phyloP scores from a whole-genome alignment of 2,888 invertebrate genomes.

The Conops quadrifasciatus region DNA sequence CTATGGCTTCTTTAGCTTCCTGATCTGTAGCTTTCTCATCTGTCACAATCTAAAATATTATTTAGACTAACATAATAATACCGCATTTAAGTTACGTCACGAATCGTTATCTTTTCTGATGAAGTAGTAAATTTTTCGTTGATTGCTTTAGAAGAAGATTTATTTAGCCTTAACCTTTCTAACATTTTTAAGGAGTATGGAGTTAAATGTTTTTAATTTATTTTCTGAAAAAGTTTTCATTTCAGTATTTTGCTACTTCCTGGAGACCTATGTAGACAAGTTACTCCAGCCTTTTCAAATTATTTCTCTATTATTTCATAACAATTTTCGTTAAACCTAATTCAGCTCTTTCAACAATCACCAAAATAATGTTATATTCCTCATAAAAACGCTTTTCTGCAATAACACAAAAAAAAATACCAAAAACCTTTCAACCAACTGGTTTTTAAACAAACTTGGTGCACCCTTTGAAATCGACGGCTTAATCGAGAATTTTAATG shows the following conservation, averaged over 20 bases:
- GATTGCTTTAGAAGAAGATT: no score
- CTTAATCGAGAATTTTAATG: slow-evolving; percentile 22
- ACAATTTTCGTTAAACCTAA: slow-evolving; percentile 49
- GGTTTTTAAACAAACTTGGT: slow-evolving; percentile 12
- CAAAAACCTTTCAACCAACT: slow-evolving; percentile 16
- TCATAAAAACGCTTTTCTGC: slow-evolving; percentile 47
- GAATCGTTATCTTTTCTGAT: no score
- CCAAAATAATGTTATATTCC: slow-evolving; percentile 59
- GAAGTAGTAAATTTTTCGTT: no score
- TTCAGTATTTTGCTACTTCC: not conserved
- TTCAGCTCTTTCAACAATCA: slow-evolving; percentile 64
- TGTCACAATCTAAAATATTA: no score
- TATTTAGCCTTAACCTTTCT: no score
- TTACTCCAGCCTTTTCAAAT: not conserved
- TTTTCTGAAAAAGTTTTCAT: no score
- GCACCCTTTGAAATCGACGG: slow-evolving; percentile 19
- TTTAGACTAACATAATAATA: no score
- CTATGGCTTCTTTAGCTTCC: no score
- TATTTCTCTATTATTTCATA: slow-evolving; percentile 8
- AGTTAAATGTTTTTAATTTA: no score
- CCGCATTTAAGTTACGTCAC: no score
- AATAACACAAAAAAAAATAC: slow-evolving; percentile 17
- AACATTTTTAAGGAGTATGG: no score
- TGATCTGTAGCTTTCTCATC: no score
- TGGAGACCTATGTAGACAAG: not conserved